Evolutionary conservation across 1,140 invertebrate genomes (phyloP).

Genomic region (Campoletis sonorensis): DNA sequence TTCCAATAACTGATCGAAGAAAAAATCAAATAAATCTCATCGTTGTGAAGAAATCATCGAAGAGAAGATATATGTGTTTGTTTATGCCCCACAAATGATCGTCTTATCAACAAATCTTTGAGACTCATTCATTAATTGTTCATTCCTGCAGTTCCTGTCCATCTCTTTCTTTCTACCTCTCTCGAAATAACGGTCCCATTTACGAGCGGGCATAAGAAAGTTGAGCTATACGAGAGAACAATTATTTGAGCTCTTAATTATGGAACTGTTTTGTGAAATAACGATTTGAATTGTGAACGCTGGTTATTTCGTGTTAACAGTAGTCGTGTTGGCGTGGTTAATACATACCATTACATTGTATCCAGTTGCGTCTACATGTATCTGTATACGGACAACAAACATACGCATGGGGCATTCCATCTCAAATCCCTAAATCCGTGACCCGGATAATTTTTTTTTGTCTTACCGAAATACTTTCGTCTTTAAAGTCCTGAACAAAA

Average conservation of each 20-base stretch:
- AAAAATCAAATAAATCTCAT: too few relatives aligned
- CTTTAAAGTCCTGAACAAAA: too few relatives aligned
- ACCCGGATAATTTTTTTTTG: too few relatives aligned
- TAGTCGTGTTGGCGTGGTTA: slow-evolving; percentile 29
- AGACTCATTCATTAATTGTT: too few relatives aligned
- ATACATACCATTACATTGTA: slow-evolving; percentile 15
- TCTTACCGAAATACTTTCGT: too few relatives aligned
- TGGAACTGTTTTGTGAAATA: background rate
- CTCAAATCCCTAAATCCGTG: too few relatives aligned
- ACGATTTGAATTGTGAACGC: background rate
- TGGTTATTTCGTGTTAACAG: background rate
- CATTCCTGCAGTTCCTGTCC: too few relatives aligned
- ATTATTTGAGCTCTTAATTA: slow-evolving; percentile 22
- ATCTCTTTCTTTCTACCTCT: too few relatives aligned
- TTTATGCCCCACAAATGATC: background rate
- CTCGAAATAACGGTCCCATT: background rate
- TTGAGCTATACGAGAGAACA: background rate
- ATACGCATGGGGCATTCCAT: background rate
- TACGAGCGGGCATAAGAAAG: background rate
- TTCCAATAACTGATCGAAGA: too few relatives aligned
- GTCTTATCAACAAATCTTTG: too few relatives aligned
- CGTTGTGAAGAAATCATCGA: too few relatives aligned
- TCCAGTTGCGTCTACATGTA: background rate
- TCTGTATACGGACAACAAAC: background rate
- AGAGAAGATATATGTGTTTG: background rate